A percentile compares a stretch with the other conserved stretches of the same genome.
These are phyloP conservation scores for Oreochromis grahami DNA, from an alignment of 2,797 vertebrate genomes.

Conservation along the genomic window DNA sequence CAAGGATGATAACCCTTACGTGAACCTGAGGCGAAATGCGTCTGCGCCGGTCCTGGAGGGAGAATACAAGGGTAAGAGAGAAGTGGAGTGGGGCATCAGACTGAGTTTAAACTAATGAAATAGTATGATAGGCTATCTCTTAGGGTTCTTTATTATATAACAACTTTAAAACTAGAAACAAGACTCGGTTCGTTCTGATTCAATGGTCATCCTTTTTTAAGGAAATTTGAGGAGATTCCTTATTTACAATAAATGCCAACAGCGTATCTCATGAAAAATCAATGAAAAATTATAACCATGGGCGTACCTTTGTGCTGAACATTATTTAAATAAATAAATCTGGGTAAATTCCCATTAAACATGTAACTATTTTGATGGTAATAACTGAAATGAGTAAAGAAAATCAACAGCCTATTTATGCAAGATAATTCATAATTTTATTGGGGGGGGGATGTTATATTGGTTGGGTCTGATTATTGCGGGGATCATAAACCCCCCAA, in stretches of 20 bases:
- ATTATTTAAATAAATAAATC: too few relatives aligned
- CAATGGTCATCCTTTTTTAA: not conserved
- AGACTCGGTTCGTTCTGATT: not conserved
- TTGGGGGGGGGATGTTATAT: too few relatives aligned
- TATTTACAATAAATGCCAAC: not conserved
- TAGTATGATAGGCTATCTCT: not conserved
- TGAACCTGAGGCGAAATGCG: constrained; percentile 55
- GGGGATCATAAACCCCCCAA: too few relatives aligned
- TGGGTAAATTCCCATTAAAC: too few relatives aligned
- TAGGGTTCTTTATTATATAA: not conserved
- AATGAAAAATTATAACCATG: too few relatives aligned
- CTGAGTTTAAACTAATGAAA: not conserved
- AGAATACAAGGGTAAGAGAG: constrained; percentile 77
- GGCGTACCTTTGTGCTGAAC: too few relatives aligned
- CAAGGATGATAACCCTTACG: constrained; percentile 33
- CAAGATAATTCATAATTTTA: too few relatives aligned
- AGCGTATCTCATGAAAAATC: not conserved
- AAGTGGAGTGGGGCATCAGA: not conserved
- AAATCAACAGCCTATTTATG: too few relatives aligned
- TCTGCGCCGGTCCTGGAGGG: constrained; percentile 59
- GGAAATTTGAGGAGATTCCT: not conserved
- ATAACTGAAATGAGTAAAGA: too few relatives aligned
- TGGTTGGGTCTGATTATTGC: too few relatives aligned
- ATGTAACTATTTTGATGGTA: too few relatives aligned
- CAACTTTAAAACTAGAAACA: not conserved